These are phyloP conservation scores for Nymphalis polychloros DNA, from an alignment of 2,888 invertebrate genomes.

Conservation along the genomic window DNA sequence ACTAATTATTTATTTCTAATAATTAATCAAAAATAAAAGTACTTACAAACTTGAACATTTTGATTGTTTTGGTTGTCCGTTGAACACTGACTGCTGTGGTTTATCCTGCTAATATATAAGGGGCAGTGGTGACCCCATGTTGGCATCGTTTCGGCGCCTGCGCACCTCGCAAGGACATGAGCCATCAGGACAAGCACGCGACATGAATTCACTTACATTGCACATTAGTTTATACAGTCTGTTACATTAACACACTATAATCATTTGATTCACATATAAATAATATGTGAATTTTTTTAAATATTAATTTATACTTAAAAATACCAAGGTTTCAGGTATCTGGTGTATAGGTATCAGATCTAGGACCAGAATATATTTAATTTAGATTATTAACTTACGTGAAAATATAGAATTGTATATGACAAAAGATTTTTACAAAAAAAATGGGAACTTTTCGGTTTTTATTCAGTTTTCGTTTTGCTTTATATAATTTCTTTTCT, in stretches of 20 bases:
- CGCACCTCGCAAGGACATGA: conserved; percentile 64
- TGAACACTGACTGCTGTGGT: conserved; percentile 59
- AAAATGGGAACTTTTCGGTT: no score
- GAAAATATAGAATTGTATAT: no score
- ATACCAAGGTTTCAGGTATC: no score
- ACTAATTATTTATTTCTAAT: neutral
- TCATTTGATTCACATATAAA: neutral
- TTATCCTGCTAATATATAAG: conserved; percentile 67
- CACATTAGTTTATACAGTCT: conserved; percentile 52
- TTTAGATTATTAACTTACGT: no score
- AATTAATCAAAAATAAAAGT: conserved; percentile 30
- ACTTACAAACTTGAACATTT: conserved; percentile 81
- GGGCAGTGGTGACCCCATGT: conserved; percentile 66
- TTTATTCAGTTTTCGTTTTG: no score
- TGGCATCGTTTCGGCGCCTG: conserved; percentile 65
- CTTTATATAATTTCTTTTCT: no score
- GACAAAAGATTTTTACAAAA: no score
- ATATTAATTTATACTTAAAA: no score
- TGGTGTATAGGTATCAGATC: no score
- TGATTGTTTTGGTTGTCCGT: conserved; percentile 56
- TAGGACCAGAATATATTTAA: no score
- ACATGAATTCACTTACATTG: conserved; percentile 60
- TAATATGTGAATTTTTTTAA: neutral
- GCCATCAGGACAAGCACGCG: conserved; percentile 51
- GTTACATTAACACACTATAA: conserved; percentile 36